Conservation (phyloP, 92 coral and sea anemone species). For the Siderastrea radians region DNA sequence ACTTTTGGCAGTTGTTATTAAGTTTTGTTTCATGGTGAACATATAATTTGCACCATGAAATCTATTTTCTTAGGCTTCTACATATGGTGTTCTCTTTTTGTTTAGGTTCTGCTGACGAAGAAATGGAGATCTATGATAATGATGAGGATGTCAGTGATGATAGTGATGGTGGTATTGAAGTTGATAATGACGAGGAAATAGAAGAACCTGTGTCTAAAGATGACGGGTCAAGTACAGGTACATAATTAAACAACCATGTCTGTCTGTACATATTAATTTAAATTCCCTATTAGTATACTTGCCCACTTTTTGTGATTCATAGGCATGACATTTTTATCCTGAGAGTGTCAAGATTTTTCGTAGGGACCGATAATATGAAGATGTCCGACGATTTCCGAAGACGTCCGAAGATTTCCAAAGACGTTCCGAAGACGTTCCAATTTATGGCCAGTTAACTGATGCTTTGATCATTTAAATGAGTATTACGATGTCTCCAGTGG, state of each 20-base stretch:
- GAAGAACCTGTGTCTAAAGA: conserved; percentile 13
- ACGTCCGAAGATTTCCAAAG: too few species aligned
- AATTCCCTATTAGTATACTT: too few species aligned
- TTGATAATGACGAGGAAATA: conserved; percentile 26
- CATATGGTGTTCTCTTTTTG: background rate
- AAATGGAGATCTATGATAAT: conserved; percentile 76
- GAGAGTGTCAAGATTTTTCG: too few species aligned
- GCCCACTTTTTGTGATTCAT: too few species aligned
- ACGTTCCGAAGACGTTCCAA: too few species aligned
- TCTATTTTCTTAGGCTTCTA: background rate
- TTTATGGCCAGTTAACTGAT: too few species aligned
- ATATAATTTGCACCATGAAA: background rate
- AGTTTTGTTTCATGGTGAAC: background rate
- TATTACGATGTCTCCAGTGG: too few species aligned
- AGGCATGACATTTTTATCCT: too few species aligned
- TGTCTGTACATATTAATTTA: background rate
- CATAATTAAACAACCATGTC: background rate
- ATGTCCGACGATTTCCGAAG: too few species aligned
- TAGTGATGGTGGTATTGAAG: conserved; percentile 46
- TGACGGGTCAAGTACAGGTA: conserved; percentile 4
- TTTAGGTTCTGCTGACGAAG: conserved; percentile 70
- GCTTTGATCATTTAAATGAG: too few species aligned
- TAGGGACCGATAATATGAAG: too few species aligned
- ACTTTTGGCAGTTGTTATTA: too few species aligned
- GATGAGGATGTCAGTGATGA: conserved; percentile 68